These are phyloP conservation scores for Himalopsyche kuldschensis DNA, from an alignment of 2,888 invertebrate genomes.

Conservation along the genomic window DNA sequence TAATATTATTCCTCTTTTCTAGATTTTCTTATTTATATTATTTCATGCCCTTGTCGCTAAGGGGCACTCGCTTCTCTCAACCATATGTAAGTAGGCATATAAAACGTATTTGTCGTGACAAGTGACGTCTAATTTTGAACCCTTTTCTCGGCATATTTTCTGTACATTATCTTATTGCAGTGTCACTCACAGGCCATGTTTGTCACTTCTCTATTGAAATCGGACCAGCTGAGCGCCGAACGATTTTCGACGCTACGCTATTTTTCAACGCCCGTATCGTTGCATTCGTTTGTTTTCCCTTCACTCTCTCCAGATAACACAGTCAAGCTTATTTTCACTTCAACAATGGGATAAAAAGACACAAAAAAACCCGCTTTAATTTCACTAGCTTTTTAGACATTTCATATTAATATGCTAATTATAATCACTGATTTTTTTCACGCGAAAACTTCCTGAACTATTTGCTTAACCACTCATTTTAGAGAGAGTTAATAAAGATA, in stretches of 20 bases:
- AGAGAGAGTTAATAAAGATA: no score
- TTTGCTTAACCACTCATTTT: no score
- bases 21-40: no score
- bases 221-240: background rate
- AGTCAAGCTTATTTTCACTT: background rate
- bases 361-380: no score
- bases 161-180: constrained; percentile 35
- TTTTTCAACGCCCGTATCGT: background rate
- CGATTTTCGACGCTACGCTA: background rate
- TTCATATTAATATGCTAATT: no score
- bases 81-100: background rate
- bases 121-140: constrained; percentile 37
- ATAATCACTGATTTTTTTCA: no score
- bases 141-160: constrained; percentile 30
- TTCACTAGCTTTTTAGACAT: no score
- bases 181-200: constrained; percentile 39
- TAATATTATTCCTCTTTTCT: no score
- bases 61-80: background rate
- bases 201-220: constrained; percentile 14
- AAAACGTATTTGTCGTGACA: constrained; percentile 5
- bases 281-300: background rate
- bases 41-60: no score
- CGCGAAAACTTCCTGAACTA: no score
- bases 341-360: background rate
- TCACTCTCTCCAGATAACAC: background rate